Conservation (phyloP, 2,113 vertebrate genomes). For the Tringa solitaria region DNA sequence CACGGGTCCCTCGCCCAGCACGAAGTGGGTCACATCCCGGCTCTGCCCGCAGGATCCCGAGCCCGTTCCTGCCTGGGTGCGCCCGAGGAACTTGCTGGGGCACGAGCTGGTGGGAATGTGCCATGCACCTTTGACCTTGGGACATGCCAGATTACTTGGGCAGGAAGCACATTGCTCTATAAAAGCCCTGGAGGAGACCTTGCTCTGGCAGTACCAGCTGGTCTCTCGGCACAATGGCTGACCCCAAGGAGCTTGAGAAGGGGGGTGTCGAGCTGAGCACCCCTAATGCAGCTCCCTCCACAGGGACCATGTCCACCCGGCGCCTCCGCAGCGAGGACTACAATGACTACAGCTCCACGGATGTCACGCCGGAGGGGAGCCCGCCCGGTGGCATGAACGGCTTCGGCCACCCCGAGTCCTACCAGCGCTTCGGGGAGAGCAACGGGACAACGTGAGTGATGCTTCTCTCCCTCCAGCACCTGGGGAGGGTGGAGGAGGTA, state of each 20-base stretch:
- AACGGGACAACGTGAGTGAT: constrained; percentile 74
- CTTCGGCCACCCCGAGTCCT: constrained; percentile 54
- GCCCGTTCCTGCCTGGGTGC: background rate
- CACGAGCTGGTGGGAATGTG: background rate
- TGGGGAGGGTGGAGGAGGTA: background rate
- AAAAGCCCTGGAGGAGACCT: constrained; percentile 19
- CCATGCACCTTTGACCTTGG: background rate
- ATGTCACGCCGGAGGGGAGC: constrained; percentile 68
- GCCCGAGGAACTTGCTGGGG: background rate
- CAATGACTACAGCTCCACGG: constrained; percentile 80
- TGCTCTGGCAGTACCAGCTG: accelerated
- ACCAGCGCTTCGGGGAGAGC: constrained; percentile 75
- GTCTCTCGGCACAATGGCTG: constrained; percentile 4
- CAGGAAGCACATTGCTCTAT: background rate
- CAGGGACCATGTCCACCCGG: constrained; percentile 78
- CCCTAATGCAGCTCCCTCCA: constrained; percentile 2
- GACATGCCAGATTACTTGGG: constrained; percentile 19
- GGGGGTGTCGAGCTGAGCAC: constrained; percentile 37
- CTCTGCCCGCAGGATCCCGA: background rate
- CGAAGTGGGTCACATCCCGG: background rate
- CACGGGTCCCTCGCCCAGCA: accelerated
- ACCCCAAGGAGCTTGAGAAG: background rate
- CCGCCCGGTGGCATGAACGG: constrained; percentile 20
- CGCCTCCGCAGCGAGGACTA: constrained; percentile 76
- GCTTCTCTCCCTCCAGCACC: background rate